A percentile compares a stretch with the other conserved stretches of the same genome.
These are phyloP conservation scores for Syngnathus rostellatus DNA, from an alignment of 2,797 vertebrate genomes.

Conservation along the genomic window DNA sequence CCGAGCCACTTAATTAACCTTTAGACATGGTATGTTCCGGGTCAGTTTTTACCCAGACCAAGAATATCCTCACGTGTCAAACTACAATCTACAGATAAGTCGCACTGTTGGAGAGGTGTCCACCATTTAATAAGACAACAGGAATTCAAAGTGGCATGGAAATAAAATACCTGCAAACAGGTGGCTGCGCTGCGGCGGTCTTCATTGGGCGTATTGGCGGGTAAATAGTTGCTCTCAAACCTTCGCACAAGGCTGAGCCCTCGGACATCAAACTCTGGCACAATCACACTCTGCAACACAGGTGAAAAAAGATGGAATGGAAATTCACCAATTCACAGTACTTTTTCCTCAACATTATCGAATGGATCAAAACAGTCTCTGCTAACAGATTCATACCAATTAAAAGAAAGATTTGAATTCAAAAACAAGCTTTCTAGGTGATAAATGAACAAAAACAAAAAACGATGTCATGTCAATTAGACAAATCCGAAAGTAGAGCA, in stretches of 20 bases:
- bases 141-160: background rate
- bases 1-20: background rate
- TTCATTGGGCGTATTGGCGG: constrained; percentile 85
- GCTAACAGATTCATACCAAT: background rate
- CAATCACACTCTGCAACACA: constrained; percentile 57
- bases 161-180: constrained; percentile 67
- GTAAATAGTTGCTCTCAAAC: constrained; percentile 88
- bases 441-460: no score
- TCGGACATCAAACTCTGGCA: constrained; percentile 68
- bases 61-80: background rate
- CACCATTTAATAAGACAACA: background rate
- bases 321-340: background rate
- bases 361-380: background rate
- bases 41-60: background rate
- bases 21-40: background rate
- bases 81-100: no score
- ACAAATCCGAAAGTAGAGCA: background rate
- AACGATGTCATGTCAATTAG: no score
- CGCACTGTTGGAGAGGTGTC: background rate
- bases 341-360: background rate
- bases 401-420: no score
- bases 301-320: background rate
- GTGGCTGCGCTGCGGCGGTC: constrained; percentile 84
- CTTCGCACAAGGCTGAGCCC: constrained; percentile 71
- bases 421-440: no score